Evolutionary conservation across 2,113 vertebrate genomes (phyloP), one percentile per base, ranked within the genome.

Genomic region (Progne subis): DNA sequence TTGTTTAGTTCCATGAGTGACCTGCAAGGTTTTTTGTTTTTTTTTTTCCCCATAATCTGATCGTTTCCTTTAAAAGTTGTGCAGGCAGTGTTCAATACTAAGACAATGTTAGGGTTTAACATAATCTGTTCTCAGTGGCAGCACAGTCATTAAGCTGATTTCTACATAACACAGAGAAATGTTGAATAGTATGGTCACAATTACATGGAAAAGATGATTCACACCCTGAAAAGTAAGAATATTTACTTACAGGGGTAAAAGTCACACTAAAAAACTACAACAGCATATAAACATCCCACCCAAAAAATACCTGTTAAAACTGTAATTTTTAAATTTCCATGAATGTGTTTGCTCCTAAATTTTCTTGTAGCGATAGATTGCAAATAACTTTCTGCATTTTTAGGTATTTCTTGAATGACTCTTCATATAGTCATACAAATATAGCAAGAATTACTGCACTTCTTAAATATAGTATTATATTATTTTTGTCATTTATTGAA

Each of bases 231-330:
- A 86, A 3, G 7, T 32, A 25, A 53, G 10, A 68, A 9, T 15
- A 59, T 59, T 77, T 84, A 18, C 16, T 55, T 53, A 16, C 2
- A 28, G 12, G 7, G 1, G 6, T 43, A 63, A 61, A 55, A 47
- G 5, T 9, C n/a, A 20, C 8, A 14, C 11, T 20, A 26, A 18
- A 67, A 59, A 24, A 1, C 6, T 39, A 29, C 12, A 44, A 9
- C 2, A 49, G 14, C 12, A 14, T 23, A 12, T 23, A 60, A 47
- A 18, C 1, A 4, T 3, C 3, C 3, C 41, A 50, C 5, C 4
- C 23, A 44, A 47, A 8, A 43, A 74, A 29, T 8, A 6, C 3
- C 11, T 31, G 4, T n/a, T 25, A 61, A 47, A 7, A 31, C 19
- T n/a, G 5, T 1, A 28, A 8, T 29, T 71, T 86, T 67, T 11